Evolutionary conservation across 2,797 vertebrate species (phyloP), one percentile per base, ranked within the genome.

Genomic region (Takifugu ocellatus): DNA sequence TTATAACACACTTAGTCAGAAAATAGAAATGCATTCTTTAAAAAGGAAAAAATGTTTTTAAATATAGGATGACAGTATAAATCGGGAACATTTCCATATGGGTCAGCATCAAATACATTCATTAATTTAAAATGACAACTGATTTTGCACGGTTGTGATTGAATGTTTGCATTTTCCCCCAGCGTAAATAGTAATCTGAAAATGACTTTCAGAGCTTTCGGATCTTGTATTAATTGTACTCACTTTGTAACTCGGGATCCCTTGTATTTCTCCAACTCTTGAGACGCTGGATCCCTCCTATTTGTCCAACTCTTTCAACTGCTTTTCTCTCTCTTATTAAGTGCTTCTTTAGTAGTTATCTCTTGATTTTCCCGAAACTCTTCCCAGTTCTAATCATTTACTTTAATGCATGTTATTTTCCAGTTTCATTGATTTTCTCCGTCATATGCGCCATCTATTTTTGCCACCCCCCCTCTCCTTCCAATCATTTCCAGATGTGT

Each of bases 401-500:
- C 31, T 46, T 21, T 39, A 53, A 26, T 59, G 25, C 9, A 17
- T 44, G 8, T 52, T 25, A 27, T 58, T 68, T 51, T 59, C 21
- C 56, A 51, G 59, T 58, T 14, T 66, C 42, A 24, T 15, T 59
- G 9, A 12, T 29, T 72, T 52, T 49, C 21, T 3, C 21, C 24
- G 48, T n/a, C 14, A 25, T 49, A 62, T 55, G 49, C 49, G 47
- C 61, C n/a, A 9, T 60, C 68, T 45, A 49, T 63, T 52, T 49
- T 36, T 65, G 59, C 57, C 51, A 33, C 54, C 54, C 42, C 26
- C 52, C 52, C 29, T 69, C 44, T 53, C 55, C 29, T 25, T 61
- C 51, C 52, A 68, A 84, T 72, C 57, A 25, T 68, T 84, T 85
- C 84, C 87, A 87, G 85, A 88, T 85, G 83, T 80, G 50, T 67